Conservation (phyloP, 2,113 vertebrate genomes). For the Anser brachyrhynchus region DNA sequence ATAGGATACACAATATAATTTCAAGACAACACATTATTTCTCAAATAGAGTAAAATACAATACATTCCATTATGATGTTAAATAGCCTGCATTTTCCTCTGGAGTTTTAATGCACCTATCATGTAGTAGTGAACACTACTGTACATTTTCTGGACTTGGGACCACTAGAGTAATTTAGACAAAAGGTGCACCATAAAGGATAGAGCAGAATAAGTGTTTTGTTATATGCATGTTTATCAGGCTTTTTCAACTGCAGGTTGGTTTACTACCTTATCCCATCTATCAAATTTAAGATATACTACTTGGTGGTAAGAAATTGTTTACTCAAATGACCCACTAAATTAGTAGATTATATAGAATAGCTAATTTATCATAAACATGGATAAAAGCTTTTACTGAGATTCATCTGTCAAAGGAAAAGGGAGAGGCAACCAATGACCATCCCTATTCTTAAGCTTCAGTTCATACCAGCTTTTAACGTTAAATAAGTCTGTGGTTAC, state of each 20-base stretch:
- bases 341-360: background rate
- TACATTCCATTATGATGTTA: background rate
- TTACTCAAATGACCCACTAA: background rate
- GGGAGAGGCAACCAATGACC: background rate
- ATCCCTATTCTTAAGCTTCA: background rate
- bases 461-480: background rate
- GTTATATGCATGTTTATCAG: background rate
- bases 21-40: background rate
- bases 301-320: background rate
- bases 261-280: background rate
- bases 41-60: slow-evolving; percentile 7
- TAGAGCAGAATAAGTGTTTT: background rate
- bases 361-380: background rate
- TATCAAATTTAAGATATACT: background rate
- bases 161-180: slow-evolving; percentile 16
- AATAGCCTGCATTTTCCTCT: background rate
- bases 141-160: background rate
- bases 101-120: background rate
- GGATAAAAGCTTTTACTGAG: background rate
- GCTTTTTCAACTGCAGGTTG: background rate
- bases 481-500: background rate
- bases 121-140: background rate
- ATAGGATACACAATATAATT: background rate
- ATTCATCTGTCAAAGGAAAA: background rate
- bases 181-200: slow-evolving; percentile 3